phyloP scores from a whole-genome alignment of 2,888 invertebrate genomes.

The Anticlea derivata region DNA sequence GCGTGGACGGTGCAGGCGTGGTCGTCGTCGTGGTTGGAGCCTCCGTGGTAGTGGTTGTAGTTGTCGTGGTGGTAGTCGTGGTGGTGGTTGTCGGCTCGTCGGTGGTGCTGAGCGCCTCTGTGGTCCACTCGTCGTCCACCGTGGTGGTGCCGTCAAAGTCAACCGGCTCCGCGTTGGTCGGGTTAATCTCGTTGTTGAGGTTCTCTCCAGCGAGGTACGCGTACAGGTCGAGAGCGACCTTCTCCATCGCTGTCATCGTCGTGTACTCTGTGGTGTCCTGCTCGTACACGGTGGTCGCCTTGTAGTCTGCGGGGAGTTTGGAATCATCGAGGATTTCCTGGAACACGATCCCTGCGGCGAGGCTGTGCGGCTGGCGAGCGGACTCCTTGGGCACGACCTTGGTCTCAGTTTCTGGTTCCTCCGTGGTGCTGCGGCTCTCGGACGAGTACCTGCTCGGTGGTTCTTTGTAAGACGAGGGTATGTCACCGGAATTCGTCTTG shows the following conservation, averaged over 20 bases:
- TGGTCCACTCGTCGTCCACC: slow-evolving; percentile 66
- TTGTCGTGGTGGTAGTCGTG: slow-evolving; percentile 83
- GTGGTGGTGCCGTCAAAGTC: slow-evolving; percentile 69
- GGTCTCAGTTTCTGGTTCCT: slow-evolving; percentile 77
- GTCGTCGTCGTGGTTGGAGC: slow-evolving; percentile 79
- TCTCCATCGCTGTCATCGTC: slow-evolving; percentile 89
- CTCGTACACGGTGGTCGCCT: slow-evolving; percentile 68
- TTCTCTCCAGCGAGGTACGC: slow-evolving; percentile 89
- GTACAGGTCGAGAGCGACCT: slow-evolving; percentile 92
- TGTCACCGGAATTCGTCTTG: slow-evolving; percentile 87
- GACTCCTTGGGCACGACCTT: slow-evolving; percentile 62
- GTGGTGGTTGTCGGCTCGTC: slow-evolving; percentile 81
- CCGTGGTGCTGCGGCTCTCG: slow-evolving; percentile 77
- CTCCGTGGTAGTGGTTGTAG: slow-evolving; percentile 82
- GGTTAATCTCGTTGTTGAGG: slow-evolving; percentile 83
- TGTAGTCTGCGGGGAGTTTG: slow-evolving; percentile 70
- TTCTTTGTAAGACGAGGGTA: slow-evolving; percentile 80
- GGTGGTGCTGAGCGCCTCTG: slow-evolving; percentile 73
- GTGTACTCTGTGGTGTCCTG: slow-evolving; percentile 85
- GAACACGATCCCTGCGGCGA: slow-evolving; percentile 63
- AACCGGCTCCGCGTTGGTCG: slow-evolving; percentile 55
- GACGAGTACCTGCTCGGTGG: slow-evolving; percentile 72
- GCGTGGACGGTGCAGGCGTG: slow-evolving; percentile 67
- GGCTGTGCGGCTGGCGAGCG: slow-evolving; percentile 68
- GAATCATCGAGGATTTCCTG: slow-evolving; percentile 74